Evolutionary conservation across 2,888 invertebrate species (phyloP), one percentile per base, ranked within the genome.

Genomic region (Rhabditophanes sp.): DNA sequence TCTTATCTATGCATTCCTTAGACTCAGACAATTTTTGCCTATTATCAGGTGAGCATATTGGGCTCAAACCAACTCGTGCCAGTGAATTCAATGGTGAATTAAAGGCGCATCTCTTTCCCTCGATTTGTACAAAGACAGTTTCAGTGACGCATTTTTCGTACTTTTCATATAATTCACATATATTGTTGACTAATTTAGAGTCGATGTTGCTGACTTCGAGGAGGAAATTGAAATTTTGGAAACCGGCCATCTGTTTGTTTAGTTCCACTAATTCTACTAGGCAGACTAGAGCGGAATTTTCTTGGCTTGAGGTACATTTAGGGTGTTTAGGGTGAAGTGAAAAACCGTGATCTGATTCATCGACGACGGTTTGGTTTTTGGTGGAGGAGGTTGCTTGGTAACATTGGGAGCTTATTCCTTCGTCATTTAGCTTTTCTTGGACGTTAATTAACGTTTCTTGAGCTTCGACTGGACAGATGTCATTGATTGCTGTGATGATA

Each of bases 211-310:
- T 25, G 21, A 53, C 44, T 41, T 57, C 56, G 12, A 60, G 30
- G 2, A 59, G 38, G 48, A 57, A 53, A 37, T 59, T 54, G 22
- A 50, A 41, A 17, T 48, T 47, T 17, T 50, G 48, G 29, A 59
- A 50, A 25, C 46, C 48, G 14, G 45, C 36, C 18, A 59, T 37
- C 26, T 57, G 51, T 34, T 50, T 50, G 41, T 59, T 59, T 37
- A 59, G 50, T 30, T 59, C 59, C n/a, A 56, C 41, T 26, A 59
- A 39, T 35, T 59, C 59, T 7, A 56, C 53, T 9, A 59, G 49
- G 38, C 59, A 59, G 25, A 51, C 54, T 9, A 59, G 39, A 5
- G 59, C 58, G 25, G 44, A 45, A 33, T 59, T 56, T 32, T 59
- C 57, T 44, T 53, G 34, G 31, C n/a, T 44, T 12, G 27, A 14